Percentiles rank a stretch among this genome's conserved stretches.
Conservation (phyloP, 1,140 invertebrate genomes). For the Hycleus cichorii region DNA sequence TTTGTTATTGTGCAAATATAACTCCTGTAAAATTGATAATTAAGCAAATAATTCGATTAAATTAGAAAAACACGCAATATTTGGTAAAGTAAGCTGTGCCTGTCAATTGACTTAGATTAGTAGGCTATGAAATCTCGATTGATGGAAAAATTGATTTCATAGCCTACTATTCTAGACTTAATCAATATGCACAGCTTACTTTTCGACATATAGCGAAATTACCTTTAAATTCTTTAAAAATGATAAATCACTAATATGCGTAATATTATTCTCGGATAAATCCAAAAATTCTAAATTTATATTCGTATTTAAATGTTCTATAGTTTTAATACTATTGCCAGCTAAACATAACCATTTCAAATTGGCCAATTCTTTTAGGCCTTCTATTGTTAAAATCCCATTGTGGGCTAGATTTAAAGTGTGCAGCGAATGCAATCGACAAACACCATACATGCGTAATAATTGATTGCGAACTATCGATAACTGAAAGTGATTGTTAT, state of each 20-base stretch:
- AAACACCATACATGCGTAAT: slow-evolving; percentile 79
- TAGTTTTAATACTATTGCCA: slow-evolving; percentile 69
- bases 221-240: slow-evolving; percentile 74
- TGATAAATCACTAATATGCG: slow-evolving; percentile 74
- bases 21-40: slow-evolving; percentile 54
- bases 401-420: slow-evolving; percentile 80
- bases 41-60: too few relatives aligned
- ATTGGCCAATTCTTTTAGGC: slow-evolving; percentile 73
- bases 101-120: too few relatives aligned
- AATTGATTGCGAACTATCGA: slow-evolving; percentile 78
- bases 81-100: too few relatives aligned
- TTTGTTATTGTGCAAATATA: slow-evolving; percentile 80
- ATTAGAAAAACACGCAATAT: too few relatives aligned
- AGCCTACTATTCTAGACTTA: not conserved
- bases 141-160: too few relatives aligned
- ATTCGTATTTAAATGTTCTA: slow-evolving; percentile 79
- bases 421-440: slow-evolving; percentile 67
- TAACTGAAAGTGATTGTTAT: slow-evolving; percentile 51
- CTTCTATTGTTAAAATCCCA: slow-evolving; percentile 81
- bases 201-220: slow-evolving; percentile 23
- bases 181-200: not conserved
- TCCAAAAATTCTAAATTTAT: slow-evolving; percentile 74
- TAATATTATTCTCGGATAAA: slow-evolving; percentile 83
- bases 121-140: too few relatives aligned
- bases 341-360: slow-evolving; percentile 69